Conservation (phyloP, 2,888 invertebrate genomes). For the Apodemia hepburni region DNA sequence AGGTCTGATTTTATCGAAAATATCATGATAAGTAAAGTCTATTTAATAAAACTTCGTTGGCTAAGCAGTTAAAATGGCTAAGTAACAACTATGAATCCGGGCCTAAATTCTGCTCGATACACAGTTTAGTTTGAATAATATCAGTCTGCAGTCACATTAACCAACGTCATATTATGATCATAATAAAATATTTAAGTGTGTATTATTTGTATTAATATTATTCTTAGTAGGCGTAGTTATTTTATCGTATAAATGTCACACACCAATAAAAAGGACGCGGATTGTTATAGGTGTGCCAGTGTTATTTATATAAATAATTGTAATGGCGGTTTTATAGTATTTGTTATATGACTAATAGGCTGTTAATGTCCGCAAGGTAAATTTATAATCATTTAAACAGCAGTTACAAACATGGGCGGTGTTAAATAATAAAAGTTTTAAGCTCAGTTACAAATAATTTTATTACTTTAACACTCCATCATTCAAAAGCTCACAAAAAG, state of each 20-base stretch:
- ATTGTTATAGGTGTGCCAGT: slow-evolving; percentile 19
- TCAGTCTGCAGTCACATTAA: neutral
- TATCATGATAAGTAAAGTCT: too few species aligned
- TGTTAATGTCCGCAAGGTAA: slow-evolving; percentile 10
- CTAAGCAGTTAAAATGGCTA: too few species aligned
- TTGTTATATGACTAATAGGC: slow-evolving; percentile 11
- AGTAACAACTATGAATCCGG: too few species aligned
- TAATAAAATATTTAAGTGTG: neutral
- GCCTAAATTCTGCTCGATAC: neutral
- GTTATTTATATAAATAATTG: slow-evolving; percentile 14
- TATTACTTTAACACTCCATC: too few species aligned
- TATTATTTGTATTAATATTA: neutral
- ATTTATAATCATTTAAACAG: slow-evolving; percentile 12
- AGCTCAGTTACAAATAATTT: too few species aligned
- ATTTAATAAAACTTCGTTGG: too few species aligned
- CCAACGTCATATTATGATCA: neutral
- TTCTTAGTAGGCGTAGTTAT: slow-evolving; percentile 31
- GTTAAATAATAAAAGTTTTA: neutral
- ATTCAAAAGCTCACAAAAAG: too few species aligned
- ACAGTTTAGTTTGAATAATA: neutral
- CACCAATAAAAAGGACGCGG: slow-evolving; percentile 19
- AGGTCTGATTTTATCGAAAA: too few species aligned
- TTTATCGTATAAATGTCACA: neutral
- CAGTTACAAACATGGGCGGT: neutral
- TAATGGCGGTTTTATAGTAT: slow-evolving; percentile 9